phyloP scores from a whole-genome alignment of 2,113 vertebrate genomes.

The Vulpes lagopus region DNA sequence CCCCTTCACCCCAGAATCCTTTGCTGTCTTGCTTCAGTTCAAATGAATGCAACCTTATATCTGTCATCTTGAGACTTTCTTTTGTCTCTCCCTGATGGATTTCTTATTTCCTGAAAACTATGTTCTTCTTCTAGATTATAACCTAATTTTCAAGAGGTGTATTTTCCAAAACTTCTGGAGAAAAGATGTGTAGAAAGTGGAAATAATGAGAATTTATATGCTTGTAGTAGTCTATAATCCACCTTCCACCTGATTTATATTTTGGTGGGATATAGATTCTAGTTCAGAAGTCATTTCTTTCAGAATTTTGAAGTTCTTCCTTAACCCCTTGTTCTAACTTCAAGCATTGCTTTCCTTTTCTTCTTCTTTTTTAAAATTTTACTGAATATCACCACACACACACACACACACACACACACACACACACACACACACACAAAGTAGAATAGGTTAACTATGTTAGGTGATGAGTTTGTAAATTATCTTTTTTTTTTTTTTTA shows the following conservation, averaged over 20 bases:
- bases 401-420: too few species aligned
- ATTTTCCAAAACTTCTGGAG: not conserved
- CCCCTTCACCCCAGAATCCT: not conserved
- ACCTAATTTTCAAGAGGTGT: not conserved
- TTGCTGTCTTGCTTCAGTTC: not conserved
- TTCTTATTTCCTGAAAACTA: not conserved
- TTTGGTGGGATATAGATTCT: not conserved
- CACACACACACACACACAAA: not conserved
- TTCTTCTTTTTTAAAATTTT: not conserved
- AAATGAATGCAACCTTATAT: not conserved
- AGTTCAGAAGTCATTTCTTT: not conserved
- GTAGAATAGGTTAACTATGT: not conserved
- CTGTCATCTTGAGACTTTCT: not conserved
- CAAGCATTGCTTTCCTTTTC: not conserved
- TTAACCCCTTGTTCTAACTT: not conserved
- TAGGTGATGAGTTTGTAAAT: not conserved
- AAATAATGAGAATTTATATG: not conserved
- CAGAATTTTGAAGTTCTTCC: not conserved
- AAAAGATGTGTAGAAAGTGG: not conserved
- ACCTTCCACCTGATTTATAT: not conserved
- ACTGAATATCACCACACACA: not conserved
- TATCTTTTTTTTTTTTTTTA: too few species aligned
- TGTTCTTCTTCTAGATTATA: not conserved
- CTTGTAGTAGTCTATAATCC: not conserved
- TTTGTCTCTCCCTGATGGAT: not conserved